Evolutionary conservation across 1,140 invertebrate genomes (phyloP).

Genomic region (Amyelois transitella): DNA sequence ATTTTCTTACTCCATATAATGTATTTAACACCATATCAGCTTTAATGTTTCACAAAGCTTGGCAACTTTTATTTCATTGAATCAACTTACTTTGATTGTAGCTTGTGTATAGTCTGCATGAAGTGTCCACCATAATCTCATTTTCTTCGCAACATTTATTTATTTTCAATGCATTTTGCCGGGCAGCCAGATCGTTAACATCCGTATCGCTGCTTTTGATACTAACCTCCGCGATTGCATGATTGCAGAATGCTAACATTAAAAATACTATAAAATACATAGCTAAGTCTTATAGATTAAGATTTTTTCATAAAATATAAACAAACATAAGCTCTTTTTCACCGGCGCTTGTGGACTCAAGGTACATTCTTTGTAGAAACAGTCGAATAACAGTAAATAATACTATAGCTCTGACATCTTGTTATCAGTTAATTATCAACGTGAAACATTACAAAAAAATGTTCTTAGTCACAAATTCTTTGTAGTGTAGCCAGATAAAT

Average conservation of each 20-base stretch:
- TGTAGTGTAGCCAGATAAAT: too few relatives aligned
- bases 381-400: not conserved
- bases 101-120: constrained; percentile 77
- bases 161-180: constrained; percentile 63
- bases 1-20: too few relatives aligned
- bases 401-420: not conserved
- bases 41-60: too few relatives aligned
- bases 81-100: constrained; percentile 74
- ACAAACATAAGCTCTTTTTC: not conserved
- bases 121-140: constrained; percentile 80
- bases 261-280: not conserved
- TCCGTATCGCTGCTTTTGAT: not conserved
- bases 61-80: too few relatives aligned
- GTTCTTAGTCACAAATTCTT: too few relatives aligned
- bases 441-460: not conserved
- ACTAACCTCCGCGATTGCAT: constrained; percentile 16
- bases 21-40: too few relatives aligned
- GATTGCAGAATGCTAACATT: constrained; percentile 8
- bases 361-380: not conserved
- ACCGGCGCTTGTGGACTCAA: not conserved
- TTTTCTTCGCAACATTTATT: constrained; percentile 86
- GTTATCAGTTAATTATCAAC: not conserved
- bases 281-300: not conserved
- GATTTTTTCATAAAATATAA: not conserved
- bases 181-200: not conserved